A percentile compares a stretch with the other conserved stretches of the same genome.
Conservation (phyloP, 2,113 vertebrate genomes). For the Chionis minor region DNA sequence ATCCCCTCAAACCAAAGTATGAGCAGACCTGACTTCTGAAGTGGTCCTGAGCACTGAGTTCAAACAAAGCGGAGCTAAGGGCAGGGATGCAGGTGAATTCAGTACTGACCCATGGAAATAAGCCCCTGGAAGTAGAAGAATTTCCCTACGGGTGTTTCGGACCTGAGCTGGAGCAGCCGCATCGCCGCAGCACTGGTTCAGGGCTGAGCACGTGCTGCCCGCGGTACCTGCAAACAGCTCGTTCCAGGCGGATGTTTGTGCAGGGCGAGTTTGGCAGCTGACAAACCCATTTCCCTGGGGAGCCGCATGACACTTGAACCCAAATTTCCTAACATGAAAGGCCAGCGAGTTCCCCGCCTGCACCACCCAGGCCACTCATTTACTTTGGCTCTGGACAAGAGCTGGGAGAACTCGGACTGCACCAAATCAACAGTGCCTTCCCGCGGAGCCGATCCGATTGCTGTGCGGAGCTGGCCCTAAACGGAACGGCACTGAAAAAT, state of each 20-base stretch:
- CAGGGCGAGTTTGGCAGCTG: neutral
- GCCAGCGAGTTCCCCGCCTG: neutral
- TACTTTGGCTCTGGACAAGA: constrained; percentile 28
- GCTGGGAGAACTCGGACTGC: neutral
- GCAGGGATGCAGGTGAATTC: neutral
- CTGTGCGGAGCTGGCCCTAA: neutral
- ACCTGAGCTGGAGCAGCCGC: neutral
- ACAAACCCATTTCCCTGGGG: neutral
- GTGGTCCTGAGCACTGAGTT: neutral
- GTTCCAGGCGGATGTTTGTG: neutral
- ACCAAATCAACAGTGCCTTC: neutral
- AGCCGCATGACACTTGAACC: constrained; percentile 1
- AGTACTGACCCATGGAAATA: neutral
- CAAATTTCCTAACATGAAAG: neutral
- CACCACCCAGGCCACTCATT: neutral
- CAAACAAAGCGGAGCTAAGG: neutral
- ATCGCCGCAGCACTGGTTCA: neutral
- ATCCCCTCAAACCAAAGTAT: neutral
- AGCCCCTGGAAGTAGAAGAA: neutral
- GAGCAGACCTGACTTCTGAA: neutral
- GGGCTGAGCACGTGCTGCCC: neutral
- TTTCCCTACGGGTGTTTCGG: neutral
- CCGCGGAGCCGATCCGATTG: accelerated
- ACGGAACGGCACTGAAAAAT: neutral
- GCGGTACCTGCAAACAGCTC: neutral